phyloP scores from a whole-genome alignment of 2,888 invertebrate species.

The Saturnia pavonia region DNA sequence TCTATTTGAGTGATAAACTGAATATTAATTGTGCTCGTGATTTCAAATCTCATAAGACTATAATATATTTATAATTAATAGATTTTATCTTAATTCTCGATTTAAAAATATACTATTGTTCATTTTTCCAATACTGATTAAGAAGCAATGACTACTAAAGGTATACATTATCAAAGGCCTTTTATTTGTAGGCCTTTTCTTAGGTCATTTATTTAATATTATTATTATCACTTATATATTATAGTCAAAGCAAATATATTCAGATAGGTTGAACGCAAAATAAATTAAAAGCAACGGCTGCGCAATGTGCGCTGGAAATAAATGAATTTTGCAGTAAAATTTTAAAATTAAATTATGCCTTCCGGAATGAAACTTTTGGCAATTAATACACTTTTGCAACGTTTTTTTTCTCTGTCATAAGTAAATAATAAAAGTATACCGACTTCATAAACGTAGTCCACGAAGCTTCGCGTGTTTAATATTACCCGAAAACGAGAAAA shows the following conservation, averaged over 20 bases:
- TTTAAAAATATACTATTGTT: no score
- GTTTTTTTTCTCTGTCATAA: conserved; percentile 62
- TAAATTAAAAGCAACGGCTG: not conserved
- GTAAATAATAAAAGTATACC: conserved; percentile 68
- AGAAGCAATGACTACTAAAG: no score
- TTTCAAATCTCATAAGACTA: no score
- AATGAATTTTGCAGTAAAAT: conserved; percentile 14
- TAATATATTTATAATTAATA: no score
- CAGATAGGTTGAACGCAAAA: not conserved
- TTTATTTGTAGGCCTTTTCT: no score
- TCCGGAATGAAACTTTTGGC: conserved; percentile 52
- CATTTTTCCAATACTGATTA: no score
- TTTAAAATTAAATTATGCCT: conserved; percentile 51
- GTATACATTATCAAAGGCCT: no score
- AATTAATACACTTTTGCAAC: conserved; percentile 69
- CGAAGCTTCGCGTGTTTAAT: conserved; percentile 74
- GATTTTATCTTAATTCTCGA: no score
- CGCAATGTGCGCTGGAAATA: conserved; percentile 6
- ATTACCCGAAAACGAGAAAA: conserved; percentile 71
- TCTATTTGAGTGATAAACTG: not conserved
- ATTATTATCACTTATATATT: not conserved
- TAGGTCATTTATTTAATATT: no score
- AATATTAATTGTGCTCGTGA: no score
- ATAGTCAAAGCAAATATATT: not conserved
- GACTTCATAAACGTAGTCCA: conserved; percentile 50